Evolutionary conservation across 2,888 invertebrate species (phyloP).

Genomic region (Druceiella hillmani): DNA sequence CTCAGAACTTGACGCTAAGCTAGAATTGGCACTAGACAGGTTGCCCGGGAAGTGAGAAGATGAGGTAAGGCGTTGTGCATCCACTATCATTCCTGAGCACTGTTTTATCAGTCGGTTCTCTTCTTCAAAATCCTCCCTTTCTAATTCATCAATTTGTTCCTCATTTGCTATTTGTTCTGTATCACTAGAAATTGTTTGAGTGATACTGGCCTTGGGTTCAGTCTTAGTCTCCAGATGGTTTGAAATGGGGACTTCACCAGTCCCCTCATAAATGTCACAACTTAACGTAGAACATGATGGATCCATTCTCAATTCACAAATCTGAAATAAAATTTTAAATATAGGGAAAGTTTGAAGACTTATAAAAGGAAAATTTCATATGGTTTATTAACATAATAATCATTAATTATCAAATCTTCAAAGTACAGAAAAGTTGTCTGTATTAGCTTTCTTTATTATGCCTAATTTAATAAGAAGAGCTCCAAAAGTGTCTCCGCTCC

Average conservation of each 20-base stretch:
- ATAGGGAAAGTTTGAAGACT: too few species aligned
- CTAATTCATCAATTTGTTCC: conserved; percentile 40
- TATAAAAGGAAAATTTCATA: too few species aligned
- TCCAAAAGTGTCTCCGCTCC: too few species aligned
- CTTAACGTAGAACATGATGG: conserved; percentile 41
- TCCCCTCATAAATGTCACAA: conserved; percentile 35
- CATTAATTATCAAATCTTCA: too few species aligned
- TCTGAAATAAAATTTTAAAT: too few species aligned
- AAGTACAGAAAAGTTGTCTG: too few species aligned
- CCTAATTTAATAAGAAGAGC: too few species aligned
- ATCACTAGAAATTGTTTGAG: background rate
- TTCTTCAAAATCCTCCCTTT: conserved; percentile 45
- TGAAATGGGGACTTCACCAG: conserved; percentile 31
- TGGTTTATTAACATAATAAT: too few species aligned
- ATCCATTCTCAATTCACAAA: too few species aligned
- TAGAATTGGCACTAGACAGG: conserved; percentile 38
- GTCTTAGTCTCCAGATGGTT: conserved; percentile 38
- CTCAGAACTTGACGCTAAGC: conserved; percentile 41
- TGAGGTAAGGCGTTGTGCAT: conserved; percentile 32
- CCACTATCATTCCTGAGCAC: conserved; percentile 40
- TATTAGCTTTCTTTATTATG: too few species aligned
- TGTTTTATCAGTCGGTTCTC: conserved; percentile 43
- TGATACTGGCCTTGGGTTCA: conserved; percentile 29
- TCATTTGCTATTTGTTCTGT: background rate
- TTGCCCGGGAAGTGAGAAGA: conserved; percentile 34